Conservation (phyloP, 2,888 invertebrate genomes). For the Drosophila anceps region DNA sequence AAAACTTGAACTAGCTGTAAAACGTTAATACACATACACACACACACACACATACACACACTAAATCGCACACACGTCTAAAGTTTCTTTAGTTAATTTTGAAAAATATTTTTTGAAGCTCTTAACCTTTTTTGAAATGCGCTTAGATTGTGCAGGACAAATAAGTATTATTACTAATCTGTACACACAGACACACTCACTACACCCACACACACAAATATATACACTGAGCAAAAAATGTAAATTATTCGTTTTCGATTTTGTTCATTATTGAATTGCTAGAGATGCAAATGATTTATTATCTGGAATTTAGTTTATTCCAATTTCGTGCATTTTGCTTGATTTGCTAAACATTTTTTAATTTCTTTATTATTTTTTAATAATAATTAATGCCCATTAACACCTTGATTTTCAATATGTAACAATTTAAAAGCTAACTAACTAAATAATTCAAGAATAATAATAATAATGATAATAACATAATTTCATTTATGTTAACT, state of each 20-base stretch:
- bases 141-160: slow-evolving; percentile 36
- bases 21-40: slow-evolving; percentile 20
- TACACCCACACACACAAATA: neutral
- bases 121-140: slow-evolving; percentile 36
- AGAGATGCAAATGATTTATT: slow-evolving; percentile 21
- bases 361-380: neutral
- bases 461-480: slow-evolving; percentile 15
- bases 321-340: slow-evolving; percentile 73
- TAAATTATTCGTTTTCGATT: slow-evolving; percentile 24
- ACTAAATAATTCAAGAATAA: slow-evolving; percentile 23
- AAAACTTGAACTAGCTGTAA: slow-evolving; percentile 44
- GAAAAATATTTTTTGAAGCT: slow-evolving; percentile 24
- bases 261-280: slow-evolving; percentile 7
- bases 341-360: slow-evolving; percentile 41
- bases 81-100: slow-evolving; percentile 44
- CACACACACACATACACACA: slow-evolving; percentile 25
- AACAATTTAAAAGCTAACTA: slow-evolving; percentile 13
- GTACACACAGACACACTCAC: neutral
- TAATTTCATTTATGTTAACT: slow-evolving; percentile 58
- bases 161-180: slow-evolving; percentile 15
- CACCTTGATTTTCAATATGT: slow-evolving; percentile 28
- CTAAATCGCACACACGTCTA: slow-evolving; percentile 28
- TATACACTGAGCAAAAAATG: slow-evolving; percentile 16
- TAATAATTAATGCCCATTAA: slow-evolving; percentile 26
- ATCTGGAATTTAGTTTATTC: slow-evolving; percentile 43